These are phyloP conservation scores for Drosophila varians DNA, from an alignment of 1,140 invertebrate species.

Conservation along the genomic window DNA sequence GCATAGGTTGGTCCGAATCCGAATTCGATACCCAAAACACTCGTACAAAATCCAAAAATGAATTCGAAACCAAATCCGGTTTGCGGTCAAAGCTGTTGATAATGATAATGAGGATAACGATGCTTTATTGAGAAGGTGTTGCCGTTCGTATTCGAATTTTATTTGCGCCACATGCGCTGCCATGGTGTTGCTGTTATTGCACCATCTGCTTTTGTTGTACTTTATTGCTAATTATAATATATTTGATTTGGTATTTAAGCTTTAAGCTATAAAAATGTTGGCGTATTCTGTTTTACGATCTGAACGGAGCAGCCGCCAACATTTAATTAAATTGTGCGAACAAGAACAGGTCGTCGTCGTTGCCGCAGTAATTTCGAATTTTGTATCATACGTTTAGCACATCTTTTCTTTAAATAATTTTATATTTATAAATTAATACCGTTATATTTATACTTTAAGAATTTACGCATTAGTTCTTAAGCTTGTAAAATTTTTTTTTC, in stretches of 20 bases:
- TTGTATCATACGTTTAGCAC: slow-evolving; percentile 16
- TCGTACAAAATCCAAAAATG: neutral
- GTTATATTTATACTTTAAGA: neutral
- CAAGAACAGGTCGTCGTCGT: slow-evolving; percentile 37
- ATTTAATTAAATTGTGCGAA: slow-evolving; percentile 59
- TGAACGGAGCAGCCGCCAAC: slow-evolving; percentile 23
- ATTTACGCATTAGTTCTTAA: too few relatives aligned
- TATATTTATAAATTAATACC: neutral
- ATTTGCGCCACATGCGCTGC: slow-evolving; percentile 41
- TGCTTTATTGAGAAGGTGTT: slow-evolving; percentile 80
- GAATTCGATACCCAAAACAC: slow-evolving; percentile 30
- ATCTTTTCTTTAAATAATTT: slow-evolving; percentile 1
- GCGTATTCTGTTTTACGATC: slow-evolving; percentile 61
- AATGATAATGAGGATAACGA: slow-evolving; percentile 79
- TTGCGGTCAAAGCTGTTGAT: slow-evolving; percentile 74
- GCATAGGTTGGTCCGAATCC: slow-evolving; percentile 17
- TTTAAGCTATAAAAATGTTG: slow-evolving; percentile 66
- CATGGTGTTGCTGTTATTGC: slow-evolving; percentile 19
- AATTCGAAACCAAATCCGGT: slow-evolving; percentile 49
- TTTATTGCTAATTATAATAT: slow-evolving; percentile 71
- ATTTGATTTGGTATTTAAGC: slow-evolving; percentile 72
- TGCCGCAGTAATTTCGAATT: neutral
- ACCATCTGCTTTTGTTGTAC: slow-evolving; percentile 24
- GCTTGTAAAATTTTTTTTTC: too few relatives aligned
- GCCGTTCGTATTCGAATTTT: slow-evolving; percentile 58